Evolutionary conservation across 2,888 invertebrate genomes (phyloP).

Genomic region (Eupeodes latifasciatus): DNA sequence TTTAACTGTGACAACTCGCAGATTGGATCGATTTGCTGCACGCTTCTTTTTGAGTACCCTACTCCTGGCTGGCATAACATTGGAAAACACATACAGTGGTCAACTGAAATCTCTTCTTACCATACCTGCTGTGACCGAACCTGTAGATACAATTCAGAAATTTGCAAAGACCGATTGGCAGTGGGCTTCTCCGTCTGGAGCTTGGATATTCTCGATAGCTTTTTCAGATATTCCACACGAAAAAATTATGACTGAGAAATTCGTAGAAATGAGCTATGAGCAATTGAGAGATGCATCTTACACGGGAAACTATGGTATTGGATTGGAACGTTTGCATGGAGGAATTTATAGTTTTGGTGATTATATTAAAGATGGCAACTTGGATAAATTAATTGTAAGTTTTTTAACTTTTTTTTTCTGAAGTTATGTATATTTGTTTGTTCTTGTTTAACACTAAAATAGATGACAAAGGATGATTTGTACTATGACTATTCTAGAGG

Average conservation of each 20-base stretch:
- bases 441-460: background rate
- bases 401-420: no score
- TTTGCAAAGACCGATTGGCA: constrained; percentile 81
- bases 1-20: constrained; percentile 44
- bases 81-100: constrained; percentile 83
- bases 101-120: constrained; percentile 82
- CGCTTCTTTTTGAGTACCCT: constrained; percentile 81
- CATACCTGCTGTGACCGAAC: constrained; percentile 80
- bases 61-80: constrained; percentile 81
- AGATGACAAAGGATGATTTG: constrained; percentile 82
- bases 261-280: constrained; percentile 79
- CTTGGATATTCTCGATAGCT: constrained; percentile 81
- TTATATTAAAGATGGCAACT: constrained; percentile 79
- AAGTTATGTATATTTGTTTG: background rate
- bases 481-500: constrained; percentile 82
- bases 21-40: constrained; percentile 79
- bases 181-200: constrained; percentile 82
- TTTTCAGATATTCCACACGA: constrained; percentile 80
- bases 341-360: constrained; percentile 80
- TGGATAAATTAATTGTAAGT: constrained; percentile 81
- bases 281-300: constrained; percentile 80
- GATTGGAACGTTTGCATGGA: constrained; percentile 80
- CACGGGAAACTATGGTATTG: constrained; percentile 80
- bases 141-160: constrained; percentile 81
- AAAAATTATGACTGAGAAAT: constrained; percentile 79